phyloP scores from a whole-genome alignment of 2,888 invertebrate species.

The Heteromyza rotundicornis region DNA sequence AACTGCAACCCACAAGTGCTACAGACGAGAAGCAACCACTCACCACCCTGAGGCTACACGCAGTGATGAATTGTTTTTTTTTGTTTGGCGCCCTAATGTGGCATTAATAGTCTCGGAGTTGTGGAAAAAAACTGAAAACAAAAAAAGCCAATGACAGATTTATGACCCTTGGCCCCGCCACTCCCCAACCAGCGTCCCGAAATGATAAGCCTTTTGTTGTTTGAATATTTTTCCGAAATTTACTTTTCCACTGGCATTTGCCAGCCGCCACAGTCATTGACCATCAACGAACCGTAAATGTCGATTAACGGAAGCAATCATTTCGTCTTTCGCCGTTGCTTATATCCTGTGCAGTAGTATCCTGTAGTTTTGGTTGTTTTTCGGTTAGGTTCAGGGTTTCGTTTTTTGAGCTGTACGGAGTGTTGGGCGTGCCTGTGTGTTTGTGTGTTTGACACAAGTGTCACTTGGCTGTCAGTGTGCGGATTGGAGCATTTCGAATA shows the following conservation, averaged over 20 bases:
- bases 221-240: neutral
- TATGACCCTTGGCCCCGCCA: constrained; percentile 1
- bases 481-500: too few relatives aligned
- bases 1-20: too few relatives aligned
- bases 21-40: neutral
- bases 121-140: neutral
- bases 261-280: neutral
- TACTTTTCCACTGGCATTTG: neutral
- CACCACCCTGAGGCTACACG: neutral
- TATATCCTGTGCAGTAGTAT: neutral
- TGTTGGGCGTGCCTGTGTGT: too few relatives aligned
- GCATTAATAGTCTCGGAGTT: neutral
- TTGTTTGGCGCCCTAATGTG: neutral
- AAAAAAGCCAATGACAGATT: constrained; percentile 1
- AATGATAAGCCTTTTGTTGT: neutral
- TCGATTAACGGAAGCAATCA: constrained; percentile 5
- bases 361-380: neutral
- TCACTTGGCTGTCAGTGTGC: too few relatives aligned
- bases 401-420: too few relatives aligned
- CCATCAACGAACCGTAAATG: constrained; percentile 1
- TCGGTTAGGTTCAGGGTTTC: neutral
- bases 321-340: neutral
- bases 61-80: constrained; percentile 1
- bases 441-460: too few relatives aligned
- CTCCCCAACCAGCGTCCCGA: neutral